Evolutionary conservation across 2,888 invertebrate species (phyloP), one percentile per base, ranked within the genome.

Genomic region (Leucozona laternaria): DNA sequence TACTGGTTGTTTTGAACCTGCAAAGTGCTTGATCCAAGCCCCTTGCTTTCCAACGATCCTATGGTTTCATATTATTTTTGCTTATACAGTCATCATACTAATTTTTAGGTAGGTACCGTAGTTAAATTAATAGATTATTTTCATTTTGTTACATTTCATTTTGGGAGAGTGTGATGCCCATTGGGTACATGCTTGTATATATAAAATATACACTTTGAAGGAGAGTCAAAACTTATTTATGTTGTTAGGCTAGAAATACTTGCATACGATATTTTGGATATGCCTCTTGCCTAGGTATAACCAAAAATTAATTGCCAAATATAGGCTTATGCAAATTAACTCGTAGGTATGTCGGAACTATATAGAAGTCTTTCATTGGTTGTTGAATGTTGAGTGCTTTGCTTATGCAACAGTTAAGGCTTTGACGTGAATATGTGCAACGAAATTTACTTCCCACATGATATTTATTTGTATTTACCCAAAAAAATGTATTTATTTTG

Each of bases 241-340:
- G 4, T 40, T 71, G 62, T 76, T 75, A 31, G n/a, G 34, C 28
- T 48, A n/a, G 53, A 17, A 17, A 31, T 17, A 60, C 5, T 25
- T 28, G 20, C 20, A 4, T 45, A 34, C n/a, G 48, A 62, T 22
- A 48, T 3, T 2, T 50, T 50, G n/a, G 2, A 15, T 25, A 15
- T 15, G 43, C 11, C 34, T 50, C 53, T 8, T 22, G 25, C 55
- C 7, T n/a, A 28, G 7, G 8, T 40, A 13, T 40, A 40, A 40
- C 71, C 43, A 53, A 58, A 58, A 71, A 66, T 71, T 71, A 82
- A 66, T 72, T 77, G 64, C 20, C 20, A 53, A 72, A 58, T 64
- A 48, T 62, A 40, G 22, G 64, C 48, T 72, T 77, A 76, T 72
- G 57, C 64, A 43, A 66, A 77, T 77, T 43, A n/a, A n/a, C 25